Base-by-base conservation (phyloP, 2,888 invertebrate genomes). In the Leucophenga maculata region DNA sequence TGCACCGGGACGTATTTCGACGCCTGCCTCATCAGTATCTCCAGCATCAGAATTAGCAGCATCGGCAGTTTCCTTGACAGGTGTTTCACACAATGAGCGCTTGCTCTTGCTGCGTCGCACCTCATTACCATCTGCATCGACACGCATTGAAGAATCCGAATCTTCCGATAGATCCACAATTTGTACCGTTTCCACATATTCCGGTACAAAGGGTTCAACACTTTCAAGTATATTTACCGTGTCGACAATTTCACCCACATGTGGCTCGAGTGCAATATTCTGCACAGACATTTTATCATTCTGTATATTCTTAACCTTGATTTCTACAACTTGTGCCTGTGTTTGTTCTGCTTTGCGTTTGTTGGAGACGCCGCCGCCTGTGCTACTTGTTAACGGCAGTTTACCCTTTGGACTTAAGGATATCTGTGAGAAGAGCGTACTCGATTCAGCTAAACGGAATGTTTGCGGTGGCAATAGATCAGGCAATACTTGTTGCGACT, bases 381-480 rank as follows among this genome's bases (percentile, higher is more conserved):
- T 6, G 69, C 4, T 55, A 9, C 74, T 22, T 44, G 72, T 69
- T 3, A 54, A 31, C 11, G 9, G 39, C 16, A 46, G 44, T 32
- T 32, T 52, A 60, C 65, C 65, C 18, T 74, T n/a, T n/a, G 81
- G 82, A 80, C 92, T 90, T 26, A 90, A 88, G 0, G 93, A 93
- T 74, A 93, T 93, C 87, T 92, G 92, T 8, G 92, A 92, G 86
- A 94, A 93, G 13, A 93, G 89, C 50, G 91, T 90, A 85, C 93
- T 93, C 74, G 93, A 92, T 80, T 92, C 91, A 13, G 93, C 90
- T 69, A 93, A 87, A 77, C 91, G 91, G 84, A 92, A 92, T 1
- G 92, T 92, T 85, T 91, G 91, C 74, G 91, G 90, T 76, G 91
- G 90, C 86, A 90, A 86, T 65, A 90, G 86, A 72, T 89, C 87